Evolutionary conservation across 2,113 vertebrate species (phyloP).

Genomic region (Cranoglanis bouderius): DNA sequence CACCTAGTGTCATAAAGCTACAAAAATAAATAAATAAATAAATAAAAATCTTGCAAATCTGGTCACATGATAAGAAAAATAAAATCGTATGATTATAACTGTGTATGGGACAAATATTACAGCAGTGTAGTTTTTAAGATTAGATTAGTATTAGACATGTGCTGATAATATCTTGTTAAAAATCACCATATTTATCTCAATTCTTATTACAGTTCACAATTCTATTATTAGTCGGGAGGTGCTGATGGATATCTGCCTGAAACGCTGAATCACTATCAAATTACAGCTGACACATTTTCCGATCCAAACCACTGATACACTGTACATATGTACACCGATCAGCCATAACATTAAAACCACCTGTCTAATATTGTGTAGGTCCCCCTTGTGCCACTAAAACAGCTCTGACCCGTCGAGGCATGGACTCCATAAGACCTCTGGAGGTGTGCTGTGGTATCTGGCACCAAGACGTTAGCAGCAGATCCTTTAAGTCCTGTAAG

Average conservation of each 20-base stretch:
- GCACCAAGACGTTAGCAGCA: too few species aligned
- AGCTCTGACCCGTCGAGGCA: too few species aligned
- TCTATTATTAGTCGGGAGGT: background rate
- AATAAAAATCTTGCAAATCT: background rate
- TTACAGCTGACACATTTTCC: too few species aligned
- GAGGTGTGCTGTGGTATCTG: too few species aligned
- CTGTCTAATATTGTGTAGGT: too few species aligned
- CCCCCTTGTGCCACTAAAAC: too few species aligned
- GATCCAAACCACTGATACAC: too few species aligned
- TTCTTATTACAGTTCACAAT: background rate
- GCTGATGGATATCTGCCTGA: background rate
- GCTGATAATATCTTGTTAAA: background rate
- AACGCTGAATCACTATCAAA: too few species aligned
- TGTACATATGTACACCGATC: too few species aligned
- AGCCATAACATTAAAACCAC: too few species aligned
- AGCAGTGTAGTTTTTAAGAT: background rate
- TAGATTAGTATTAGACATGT: background rate
- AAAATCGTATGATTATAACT: background rate
- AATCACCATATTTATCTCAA: background rate
- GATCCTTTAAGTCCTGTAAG: too few species aligned
- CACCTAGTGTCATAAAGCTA: conserved; percentile 48
- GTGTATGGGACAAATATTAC: background rate
- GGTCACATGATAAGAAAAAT: background rate
- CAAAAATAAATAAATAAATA: background rate
- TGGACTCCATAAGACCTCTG: too few species aligned